A percentile compares a stretch with the other conserved stretches of the same genome.
These are phyloP conservation scores for Brachionus sp. DNA, from an alignment of 1,140 invertebrate species.

Conservation along the genomic window DNA sequence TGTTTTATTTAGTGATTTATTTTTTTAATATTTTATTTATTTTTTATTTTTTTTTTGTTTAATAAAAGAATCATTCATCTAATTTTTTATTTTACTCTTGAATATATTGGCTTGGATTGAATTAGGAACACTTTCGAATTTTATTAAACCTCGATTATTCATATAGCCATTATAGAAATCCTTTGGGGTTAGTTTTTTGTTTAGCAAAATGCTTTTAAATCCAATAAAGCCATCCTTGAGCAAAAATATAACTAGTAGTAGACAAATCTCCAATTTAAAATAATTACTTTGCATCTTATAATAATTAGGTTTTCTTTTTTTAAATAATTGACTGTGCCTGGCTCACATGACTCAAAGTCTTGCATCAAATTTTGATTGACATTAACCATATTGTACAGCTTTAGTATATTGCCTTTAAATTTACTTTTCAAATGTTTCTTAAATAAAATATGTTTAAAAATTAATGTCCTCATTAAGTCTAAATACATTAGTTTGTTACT, in stretches of 20 bases:
- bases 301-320: slow-evolving; percentile 26
- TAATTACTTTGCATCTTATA: slow-evolving; percentile 41
- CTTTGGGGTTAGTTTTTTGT: slow-evolving; percentile 6
- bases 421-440: slow-evolving; percentile 30
- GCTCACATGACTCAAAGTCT: background rate
- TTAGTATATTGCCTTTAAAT: background rate
- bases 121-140: slow-evolving; percentile 26
- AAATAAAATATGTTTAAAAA: background rate
- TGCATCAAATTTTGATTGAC: background rate
- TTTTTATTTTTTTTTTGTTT: background rate
- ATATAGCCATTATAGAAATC: slow-evolving; percentile 45
- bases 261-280: slow-evolving; percentile 13
- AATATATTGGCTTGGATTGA: background rate
- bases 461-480: background rate
- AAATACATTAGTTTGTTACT: slow-evolving; percentile 30
- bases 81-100: background rate
- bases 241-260: background rate
- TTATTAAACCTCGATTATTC: slow-evolving; percentile 31
- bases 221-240: slow-evolving; percentile 32
- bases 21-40: background rate
- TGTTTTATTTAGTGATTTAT: background rate
- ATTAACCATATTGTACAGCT: slow-evolving; percentile 11
- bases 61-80: background rate
- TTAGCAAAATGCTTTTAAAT: background rate
- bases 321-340: slow-evolving; percentile 1